These are phyloP conservation scores for Zaprionus africanus DNA, from an alignment of 1,140 invertebrate genomes.

Conservation along the genomic window DNA sequence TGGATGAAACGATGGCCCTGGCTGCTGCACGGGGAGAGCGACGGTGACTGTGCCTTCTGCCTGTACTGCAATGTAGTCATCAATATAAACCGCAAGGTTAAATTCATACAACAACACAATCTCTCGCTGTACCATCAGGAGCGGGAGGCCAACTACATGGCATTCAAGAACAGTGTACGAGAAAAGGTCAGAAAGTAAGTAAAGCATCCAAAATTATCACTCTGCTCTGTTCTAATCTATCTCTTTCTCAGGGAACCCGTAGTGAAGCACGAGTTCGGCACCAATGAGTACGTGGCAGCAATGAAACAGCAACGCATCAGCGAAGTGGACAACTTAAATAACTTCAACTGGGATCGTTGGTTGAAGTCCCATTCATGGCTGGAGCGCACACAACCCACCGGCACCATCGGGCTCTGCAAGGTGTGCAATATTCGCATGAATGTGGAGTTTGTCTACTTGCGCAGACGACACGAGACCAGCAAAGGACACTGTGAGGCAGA, in stretches of 20 bases:
- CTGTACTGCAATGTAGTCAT: slow-evolving; percentile 67
- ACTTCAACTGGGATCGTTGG: slow-evolving; percentile 75
- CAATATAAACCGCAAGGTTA: slow-evolving; percentile 44
- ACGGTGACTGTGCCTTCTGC: slow-evolving; percentile 55
- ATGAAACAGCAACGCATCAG: slow-evolving; percentile 59
- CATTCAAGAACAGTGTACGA: slow-evolving; percentile 52
- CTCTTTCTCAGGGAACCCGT: slow-evolving; percentile 31
- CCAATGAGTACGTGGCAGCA: slow-evolving; percentile 49
- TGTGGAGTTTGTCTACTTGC: slow-evolving; percentile 70
- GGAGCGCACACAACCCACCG: slow-evolving; percentile 36
- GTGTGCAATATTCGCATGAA: slow-evolving; percentile 66
- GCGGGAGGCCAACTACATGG: slow-evolving; percentile 65
- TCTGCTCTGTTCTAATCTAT: neutral
- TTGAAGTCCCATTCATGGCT: slow-evolving; percentile 60
- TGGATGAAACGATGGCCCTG: slow-evolving; percentile 71
- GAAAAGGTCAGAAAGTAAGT: slow-evolving; percentile 33
- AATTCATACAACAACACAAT: slow-evolving; percentile 60
- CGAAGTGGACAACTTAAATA: slow-evolving; percentile 55
- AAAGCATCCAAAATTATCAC: neutral
- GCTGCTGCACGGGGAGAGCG: slow-evolving; percentile 57
- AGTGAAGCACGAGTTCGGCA: slow-evolving; percentile 71
- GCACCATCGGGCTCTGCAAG: slow-evolving; percentile 58
- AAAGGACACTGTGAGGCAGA: slow-evolving; percentile 53
- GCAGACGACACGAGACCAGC: slow-evolving; percentile 63
- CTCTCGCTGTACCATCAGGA: slow-evolving; percentile 71